Conservation (phyloP, 2,888 invertebrate species). For the Timema podura region DNA sequence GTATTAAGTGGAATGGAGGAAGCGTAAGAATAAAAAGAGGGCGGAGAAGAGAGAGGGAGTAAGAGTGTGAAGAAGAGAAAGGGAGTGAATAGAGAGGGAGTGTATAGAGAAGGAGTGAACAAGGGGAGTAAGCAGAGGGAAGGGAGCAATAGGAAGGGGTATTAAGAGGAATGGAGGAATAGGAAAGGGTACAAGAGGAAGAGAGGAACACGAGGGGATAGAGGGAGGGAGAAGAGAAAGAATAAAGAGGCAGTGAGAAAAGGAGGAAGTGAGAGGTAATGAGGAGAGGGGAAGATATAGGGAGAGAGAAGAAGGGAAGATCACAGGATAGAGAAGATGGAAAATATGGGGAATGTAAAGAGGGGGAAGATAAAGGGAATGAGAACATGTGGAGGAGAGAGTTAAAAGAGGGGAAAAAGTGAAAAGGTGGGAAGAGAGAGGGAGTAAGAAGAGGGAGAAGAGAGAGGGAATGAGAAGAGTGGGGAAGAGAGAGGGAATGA, state of each 20-base stretch:
- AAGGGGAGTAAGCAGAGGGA: neutral
- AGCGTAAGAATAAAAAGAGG: too few species aligned
- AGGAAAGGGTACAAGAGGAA: neutral
- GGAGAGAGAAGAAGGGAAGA: conserved; percentile 1
- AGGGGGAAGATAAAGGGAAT: neutral
- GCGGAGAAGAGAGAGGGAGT: too few species aligned
- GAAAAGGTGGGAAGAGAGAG: neutral
- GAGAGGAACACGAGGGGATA: neutral
- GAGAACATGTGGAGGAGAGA: neutral
- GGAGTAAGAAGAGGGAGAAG: conserved; percentile 11
- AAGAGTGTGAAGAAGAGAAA: neutral
- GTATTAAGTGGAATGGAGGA: neutral
- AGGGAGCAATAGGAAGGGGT: neutral
- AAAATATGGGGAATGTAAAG: neutral
- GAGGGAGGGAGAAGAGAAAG: neutral
- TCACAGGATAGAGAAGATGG: neutral
- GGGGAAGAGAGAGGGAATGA: neutral
- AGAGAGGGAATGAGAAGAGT: neutral
- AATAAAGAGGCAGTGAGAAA: neutral
- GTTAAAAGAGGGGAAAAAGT: neutral
- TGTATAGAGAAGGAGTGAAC: too few species aligned
- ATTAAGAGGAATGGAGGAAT: neutral
- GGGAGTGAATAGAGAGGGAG: neutral
- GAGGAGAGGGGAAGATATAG: neutral
- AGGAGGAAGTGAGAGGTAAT: conserved; percentile 2